Conservation (phyloP, 2,888 invertebrate genomes). For the Ormia ochracea region DNA sequence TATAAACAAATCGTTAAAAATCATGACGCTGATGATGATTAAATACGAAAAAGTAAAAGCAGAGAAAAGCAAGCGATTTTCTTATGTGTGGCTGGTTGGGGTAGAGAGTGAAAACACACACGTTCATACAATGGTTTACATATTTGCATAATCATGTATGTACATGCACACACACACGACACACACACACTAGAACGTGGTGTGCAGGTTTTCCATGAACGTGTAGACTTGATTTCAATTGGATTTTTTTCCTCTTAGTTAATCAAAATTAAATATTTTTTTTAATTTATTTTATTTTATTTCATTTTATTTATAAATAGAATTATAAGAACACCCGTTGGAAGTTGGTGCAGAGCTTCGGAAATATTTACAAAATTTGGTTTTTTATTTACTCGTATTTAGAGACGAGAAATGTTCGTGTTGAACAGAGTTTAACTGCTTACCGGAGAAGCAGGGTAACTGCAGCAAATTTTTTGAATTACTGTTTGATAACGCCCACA, state of each 20-base stretch:
- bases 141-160: constrained; percentile 16
- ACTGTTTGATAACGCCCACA: too few relatives aligned
- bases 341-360: too few relatives aligned
- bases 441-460: too few relatives aligned
- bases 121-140: neutral
- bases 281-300: too few relatives aligned
- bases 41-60: constrained; percentile 9
- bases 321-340: too few relatives aligned
- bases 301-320: too few relatives aligned
- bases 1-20: constrained; percentile 60
- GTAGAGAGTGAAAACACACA: neutral
- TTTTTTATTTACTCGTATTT: too few relatives aligned
- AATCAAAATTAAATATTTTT: too few relatives aligned
- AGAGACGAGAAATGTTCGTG: too few relatives aligned
- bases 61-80: neutral
- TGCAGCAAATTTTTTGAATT: too few relatives aligned
- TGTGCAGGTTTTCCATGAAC: neutral
- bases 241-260: neutral
- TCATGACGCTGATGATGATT: constrained; percentile 2
- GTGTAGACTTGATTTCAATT: constrained; percentile 19
- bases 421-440: too few relatives aligned
- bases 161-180: neutral
- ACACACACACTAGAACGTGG: neutral
- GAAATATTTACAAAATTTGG: too few relatives aligned
- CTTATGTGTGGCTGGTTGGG: neutral